Conservation (phyloP, 2,888 invertebrate genomes). For the Philereme transversata region DNA sequence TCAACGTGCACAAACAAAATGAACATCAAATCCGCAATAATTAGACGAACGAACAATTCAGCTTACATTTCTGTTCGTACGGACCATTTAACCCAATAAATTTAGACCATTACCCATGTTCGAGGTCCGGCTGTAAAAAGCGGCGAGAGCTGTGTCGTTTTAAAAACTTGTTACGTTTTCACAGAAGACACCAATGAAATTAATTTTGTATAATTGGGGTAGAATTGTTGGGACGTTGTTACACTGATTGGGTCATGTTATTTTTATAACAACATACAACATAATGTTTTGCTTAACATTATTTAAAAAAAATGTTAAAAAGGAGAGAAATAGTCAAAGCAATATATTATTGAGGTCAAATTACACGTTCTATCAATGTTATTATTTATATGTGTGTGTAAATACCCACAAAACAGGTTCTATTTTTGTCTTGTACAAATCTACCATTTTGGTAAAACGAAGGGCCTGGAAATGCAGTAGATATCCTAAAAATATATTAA, state of each 20-base stretch:
- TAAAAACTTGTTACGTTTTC: constrained; percentile 69
- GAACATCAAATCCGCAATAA: constrained; percentile 74
- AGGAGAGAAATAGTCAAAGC: too few species aligned
- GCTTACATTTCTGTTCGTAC: constrained; percentile 68
- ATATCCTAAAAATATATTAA: too few species aligned
- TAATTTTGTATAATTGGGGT: constrained; percentile 69
- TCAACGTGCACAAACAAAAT: constrained; percentile 59
- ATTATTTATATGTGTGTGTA: too few species aligned
- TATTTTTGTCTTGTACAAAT: too few species aligned
- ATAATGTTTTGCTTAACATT: too few species aligned
- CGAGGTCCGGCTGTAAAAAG: constrained; percentile 70
- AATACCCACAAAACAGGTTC: too few species aligned
- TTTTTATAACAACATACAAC: background rate
- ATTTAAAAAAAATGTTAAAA: too few species aligned
- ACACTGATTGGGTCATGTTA: constrained; percentile 17
- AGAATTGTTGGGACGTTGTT: constrained; percentile 43
- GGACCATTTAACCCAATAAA: constrained; percentile 79
- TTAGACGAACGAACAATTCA: constrained; percentile 77
- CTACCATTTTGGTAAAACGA: too few species aligned
- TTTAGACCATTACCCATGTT: constrained; percentile 79
- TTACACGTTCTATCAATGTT: too few species aligned
- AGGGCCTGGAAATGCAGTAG: too few species aligned
- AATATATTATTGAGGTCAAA: too few species aligned
- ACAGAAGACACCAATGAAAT: constrained; percentile 69
- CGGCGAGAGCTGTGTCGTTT: constrained; percentile 67